Evolutionary conservation across 2,888 invertebrate genomes (phyloP).

Genomic region (Drosophila algonquin): DNA sequence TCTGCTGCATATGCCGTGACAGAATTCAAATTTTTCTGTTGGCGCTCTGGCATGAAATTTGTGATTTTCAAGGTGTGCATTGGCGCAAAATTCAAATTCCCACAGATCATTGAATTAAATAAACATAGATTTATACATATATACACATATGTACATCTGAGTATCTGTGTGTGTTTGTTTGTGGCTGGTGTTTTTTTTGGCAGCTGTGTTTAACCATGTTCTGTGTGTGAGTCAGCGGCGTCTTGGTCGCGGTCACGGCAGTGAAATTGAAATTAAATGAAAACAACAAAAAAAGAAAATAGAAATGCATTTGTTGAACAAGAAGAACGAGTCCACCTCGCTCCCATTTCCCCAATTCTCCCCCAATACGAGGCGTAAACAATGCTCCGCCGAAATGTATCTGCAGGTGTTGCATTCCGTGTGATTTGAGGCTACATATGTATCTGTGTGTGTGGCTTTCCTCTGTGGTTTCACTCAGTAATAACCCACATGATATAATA

Average conservation of each 20-base stretch:
- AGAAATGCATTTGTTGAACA: slow-evolving; percentile 63
- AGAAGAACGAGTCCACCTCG: slow-evolving; percentile 33
- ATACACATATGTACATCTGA: slow-evolving; percentile 2
- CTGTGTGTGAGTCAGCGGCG: slow-evolving; percentile 61
- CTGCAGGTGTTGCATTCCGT: slow-evolving; percentile 45
- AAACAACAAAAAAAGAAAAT: slow-evolving; percentile 30
- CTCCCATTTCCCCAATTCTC: slow-evolving; percentile 34
- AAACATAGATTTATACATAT: slow-evolving; percentile 23
- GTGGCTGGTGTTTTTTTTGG: slow-evolving; percentile 53
- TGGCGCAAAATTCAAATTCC: slow-evolving; percentile 17
- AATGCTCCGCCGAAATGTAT: slow-evolving; percentile 30
- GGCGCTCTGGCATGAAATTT: slow-evolving; percentile 51
- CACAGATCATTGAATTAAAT: slow-evolving; percentile 16
- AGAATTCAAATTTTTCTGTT: slow-evolving; percentile 24
- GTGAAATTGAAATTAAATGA: slow-evolving; percentile 59
- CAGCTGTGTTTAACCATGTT: slow-evolving; percentile 42
- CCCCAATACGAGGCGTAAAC: slow-evolving; percentile 44
- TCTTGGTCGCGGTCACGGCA: slow-evolving; percentile 70
- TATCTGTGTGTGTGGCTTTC: not conserved
- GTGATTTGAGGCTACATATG: not conserved
- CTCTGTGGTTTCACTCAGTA: slow-evolving; percentile 18
- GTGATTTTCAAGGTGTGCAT: slow-evolving; percentile 50
- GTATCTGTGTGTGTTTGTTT: slow-evolving; percentile 9
- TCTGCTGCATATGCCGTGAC: slow-evolving; percentile 33
- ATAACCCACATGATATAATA: slow-evolving; percentile 21